A percentile compares a stretch with the other conserved stretches of the same genome.
Conservation (phyloP, 2,888 invertebrate genomes). For the Lepidochrysops patricia region DNA sequence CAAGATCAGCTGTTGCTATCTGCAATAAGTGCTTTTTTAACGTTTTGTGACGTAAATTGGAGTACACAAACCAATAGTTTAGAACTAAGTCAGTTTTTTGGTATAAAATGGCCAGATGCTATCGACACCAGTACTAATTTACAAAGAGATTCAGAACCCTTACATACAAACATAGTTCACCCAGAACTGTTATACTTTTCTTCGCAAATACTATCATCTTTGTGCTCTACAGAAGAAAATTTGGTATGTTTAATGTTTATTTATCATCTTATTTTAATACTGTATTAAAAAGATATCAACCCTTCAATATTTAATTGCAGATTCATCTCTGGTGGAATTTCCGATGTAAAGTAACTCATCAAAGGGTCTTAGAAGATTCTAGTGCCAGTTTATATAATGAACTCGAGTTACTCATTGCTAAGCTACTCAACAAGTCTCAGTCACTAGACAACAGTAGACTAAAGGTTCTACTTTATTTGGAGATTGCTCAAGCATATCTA, state of each 20-base stretch:
- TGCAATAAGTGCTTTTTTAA: conserved; percentile 78
- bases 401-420: conserved; percentile 66
- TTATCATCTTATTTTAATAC: background rate
- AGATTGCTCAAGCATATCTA: conserved; percentile 79
- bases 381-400: conserved; percentile 79
- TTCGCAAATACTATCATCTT: conserved; percentile 47
- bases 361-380: conserved; percentile 83
- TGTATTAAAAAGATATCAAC: background rate
- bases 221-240: conserved; percentile 43
- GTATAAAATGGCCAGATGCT: conserved; percentile 51
- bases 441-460: conserved; percentile 41
- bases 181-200: conserved; percentile 67
- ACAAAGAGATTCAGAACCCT: conserved; percentile 78
- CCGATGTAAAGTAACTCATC: conserved; percentile 82
- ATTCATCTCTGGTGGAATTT: conserved; percentile 81
- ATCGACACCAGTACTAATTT: conserved; percentile 55
- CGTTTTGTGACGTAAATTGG: conserved; percentile 89
- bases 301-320: conserved; percentile 27
- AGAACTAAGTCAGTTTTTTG: conserved; percentile 51
- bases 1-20: conserved; percentile 62
- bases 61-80: conserved; percentile 78
- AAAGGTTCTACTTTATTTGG: conserved; percentile 61
- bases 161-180: conserved; percentile 76
- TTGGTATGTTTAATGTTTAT: conserved; percentile 42
- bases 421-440: conserved; percentile 53